phyloP scores from a whole-genome alignment of 2,888 invertebrate species.

The Blomia tropicalis region DNA sequence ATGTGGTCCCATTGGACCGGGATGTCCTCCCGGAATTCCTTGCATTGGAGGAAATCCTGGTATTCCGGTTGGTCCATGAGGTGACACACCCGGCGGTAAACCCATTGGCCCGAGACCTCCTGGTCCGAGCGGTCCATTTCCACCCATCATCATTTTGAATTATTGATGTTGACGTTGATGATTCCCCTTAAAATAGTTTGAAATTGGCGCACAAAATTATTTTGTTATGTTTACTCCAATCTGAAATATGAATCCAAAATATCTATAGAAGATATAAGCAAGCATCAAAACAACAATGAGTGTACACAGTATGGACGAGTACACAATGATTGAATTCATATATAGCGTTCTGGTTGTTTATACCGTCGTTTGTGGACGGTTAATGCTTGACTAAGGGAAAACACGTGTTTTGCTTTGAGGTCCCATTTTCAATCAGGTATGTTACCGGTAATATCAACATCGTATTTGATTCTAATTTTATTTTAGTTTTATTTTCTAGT shows the following conservation, averaged over 20 bases:
- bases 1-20: neutral
- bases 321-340: no score
- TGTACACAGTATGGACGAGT: no score
- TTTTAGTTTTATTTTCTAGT: slow-evolving; percentile 16
- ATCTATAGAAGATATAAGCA: no score
- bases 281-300: no score
- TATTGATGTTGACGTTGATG: neutral
- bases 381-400: no score
- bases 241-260: no score
- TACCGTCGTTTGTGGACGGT: no score
- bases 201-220: no score
- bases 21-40: neutral
- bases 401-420: neutral
- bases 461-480: neutral
- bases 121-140: slow-evolving; percentile 7
- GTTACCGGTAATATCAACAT: neutral
- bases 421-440: neutral
- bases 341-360: no score
- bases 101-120: neutral
- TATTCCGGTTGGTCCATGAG: neutral
- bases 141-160: slow-evolving; percentile 15
- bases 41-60: neutral
- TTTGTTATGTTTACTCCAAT: no score
- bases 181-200: neutral
- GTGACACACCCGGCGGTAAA: neutral